Evolutionary conservation across 2,113 vertebrate species (phyloP), one percentile per base, ranked within the genome.

Genomic region (Octodon degus): DNA sequence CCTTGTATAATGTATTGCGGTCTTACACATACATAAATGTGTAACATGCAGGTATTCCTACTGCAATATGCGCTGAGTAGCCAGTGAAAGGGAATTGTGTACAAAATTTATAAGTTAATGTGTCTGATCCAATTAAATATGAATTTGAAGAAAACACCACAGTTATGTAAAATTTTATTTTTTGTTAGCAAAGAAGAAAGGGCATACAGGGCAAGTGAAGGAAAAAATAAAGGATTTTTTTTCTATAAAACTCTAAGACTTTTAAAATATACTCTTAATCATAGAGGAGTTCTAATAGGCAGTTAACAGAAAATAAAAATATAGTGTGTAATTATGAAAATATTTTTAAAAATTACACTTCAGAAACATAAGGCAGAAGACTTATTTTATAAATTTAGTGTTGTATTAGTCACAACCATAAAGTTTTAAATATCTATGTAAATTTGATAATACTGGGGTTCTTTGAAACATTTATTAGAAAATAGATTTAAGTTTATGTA

Each of bases 381-480:
- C 24, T 92, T 40, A 0, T 74, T 76, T 91, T 68, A 37, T 81
- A 22, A 68, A 32, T 58, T 22, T 80, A 63, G 63, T 10, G 27
- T 74, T 91, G 47, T 77, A 5, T 16, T 96, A 58, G 30, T 70
- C 1, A n/a, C 79, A 17, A 72, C 37, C 2, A 68, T 17, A 58
- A 60, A 53, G 1, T 81, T 81, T 84, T 67, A 95, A 37, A 83
- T 17, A 47, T 22, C 32, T 68, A 65, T 91, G 12, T 76, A 53
- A 88, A 79, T 30, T 63, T 30, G 85, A 25, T 63, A 70, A 25
- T 83, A 63, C 1, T 85, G 5, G 68, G 27, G 67, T 13, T 5
- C 55, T 82, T 91, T 87, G 24, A 84, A 19, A 8, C 7, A 79
- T 83, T 93, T 93, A 24, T 91, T 80, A 90, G 5, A 95, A 89